Evolutionary conservation across 2,797 vertebrate genomes (phyloP).

Genomic region (Orientallactaga sibirica): DNA sequence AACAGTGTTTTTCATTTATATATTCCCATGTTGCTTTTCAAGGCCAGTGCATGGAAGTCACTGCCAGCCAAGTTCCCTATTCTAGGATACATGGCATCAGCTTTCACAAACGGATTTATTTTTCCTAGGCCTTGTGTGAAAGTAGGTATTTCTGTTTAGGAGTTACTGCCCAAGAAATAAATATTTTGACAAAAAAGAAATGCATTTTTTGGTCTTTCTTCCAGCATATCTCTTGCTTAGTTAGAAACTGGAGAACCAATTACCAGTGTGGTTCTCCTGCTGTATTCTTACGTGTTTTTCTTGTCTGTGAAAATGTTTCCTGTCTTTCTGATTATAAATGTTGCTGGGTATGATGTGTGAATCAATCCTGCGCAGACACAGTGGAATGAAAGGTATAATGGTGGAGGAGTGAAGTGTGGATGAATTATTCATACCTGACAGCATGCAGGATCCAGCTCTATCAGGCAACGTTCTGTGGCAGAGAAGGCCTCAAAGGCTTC

Average conservation of each 20-base stretch:
- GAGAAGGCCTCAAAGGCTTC: slow-evolving; percentile 74
- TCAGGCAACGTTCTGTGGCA: slow-evolving; percentile 70
- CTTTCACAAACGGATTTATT: slow-evolving; percentile 69
- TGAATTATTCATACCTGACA: slow-evolving; percentile 87
- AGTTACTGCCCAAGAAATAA: slow-evolving; percentile 64
- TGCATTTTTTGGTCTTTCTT: neutral
- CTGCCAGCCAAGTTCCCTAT: neutral
- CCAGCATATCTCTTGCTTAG: slow-evolving; percentile 15
- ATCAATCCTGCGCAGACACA: slow-evolving; percentile 85
- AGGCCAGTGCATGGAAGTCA: slow-evolving; percentile 32
- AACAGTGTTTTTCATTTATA: slow-evolving; percentile 21
- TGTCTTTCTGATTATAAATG: slow-evolving; percentile 81
- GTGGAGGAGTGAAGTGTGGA: slow-evolving; percentile 82
- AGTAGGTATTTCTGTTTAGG: slow-evolving; percentile 70
- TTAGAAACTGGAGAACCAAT: slow-evolving; percentile 55
- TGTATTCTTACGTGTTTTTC: slow-evolving; percentile 54
- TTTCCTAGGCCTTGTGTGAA: slow-evolving; percentile 75
- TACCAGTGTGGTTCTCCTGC: slow-evolving; percentile 13
- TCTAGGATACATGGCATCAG: slow-evolving; percentile 66
- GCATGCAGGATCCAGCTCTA: slow-evolving; percentile 67
- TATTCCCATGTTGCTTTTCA: slow-evolving; percentile 67
- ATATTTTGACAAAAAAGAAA: slow-evolving; percentile 54
- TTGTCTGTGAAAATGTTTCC: slow-evolving; percentile 74
- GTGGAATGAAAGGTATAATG: slow-evolving; percentile 85
- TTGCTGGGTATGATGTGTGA: slow-evolving; percentile 78